Evolutionary conservation across 2,113 vertebrate genomes (phyloP).

Genomic region (Neogale vison): DNA sequence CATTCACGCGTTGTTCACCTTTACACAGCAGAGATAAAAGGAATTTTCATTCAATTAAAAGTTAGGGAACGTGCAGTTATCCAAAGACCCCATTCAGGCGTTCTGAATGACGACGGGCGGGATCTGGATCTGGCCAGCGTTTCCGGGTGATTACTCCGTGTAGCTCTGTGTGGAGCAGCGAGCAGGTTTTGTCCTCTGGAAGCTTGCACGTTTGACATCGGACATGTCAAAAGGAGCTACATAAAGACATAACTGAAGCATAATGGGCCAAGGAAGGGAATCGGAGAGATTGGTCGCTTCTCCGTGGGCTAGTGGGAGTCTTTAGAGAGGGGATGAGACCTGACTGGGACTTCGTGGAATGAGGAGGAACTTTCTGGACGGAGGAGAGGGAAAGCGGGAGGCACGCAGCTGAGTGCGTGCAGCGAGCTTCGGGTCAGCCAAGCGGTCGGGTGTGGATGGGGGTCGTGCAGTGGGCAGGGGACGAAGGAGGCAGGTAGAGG

Average conservation of each 20-base stretch:
- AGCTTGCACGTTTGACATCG: not conserved
- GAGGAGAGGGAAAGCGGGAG: not conserved
- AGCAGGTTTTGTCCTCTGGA: not conserved
- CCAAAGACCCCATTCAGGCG: not conserved
- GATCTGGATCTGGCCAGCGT: not conserved
- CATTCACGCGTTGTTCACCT: slow-evolving; percentile 69
- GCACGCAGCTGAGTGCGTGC: accelerated
- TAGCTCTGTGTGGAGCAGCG: accelerated
- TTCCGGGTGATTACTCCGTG: not conserved
- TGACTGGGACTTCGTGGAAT: not conserved
- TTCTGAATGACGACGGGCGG: not conserved
- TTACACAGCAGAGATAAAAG: slow-evolving; percentile 36
- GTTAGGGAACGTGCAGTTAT: not conserved
- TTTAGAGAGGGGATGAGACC: not conserved
- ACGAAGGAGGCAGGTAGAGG: not conserved
- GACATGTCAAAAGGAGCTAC: not conserved
- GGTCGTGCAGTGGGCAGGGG: not conserved
- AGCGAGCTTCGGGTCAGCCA: not conserved
- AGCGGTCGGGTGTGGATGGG: not conserved
- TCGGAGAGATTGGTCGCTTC: not conserved
- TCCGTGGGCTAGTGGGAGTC: not conserved
- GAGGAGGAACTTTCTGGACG: not conserved
- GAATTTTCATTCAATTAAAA: not conserved
- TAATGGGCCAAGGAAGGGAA: not conserved
- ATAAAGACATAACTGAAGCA: not conserved